Percentiles rank a stretch among this genome's conserved stretches.
These are phyloP conservation scores for Cinara cedri DNA, from an alignment of 2,888 invertebrate genomes.

Conservation along the genomic window DNA sequence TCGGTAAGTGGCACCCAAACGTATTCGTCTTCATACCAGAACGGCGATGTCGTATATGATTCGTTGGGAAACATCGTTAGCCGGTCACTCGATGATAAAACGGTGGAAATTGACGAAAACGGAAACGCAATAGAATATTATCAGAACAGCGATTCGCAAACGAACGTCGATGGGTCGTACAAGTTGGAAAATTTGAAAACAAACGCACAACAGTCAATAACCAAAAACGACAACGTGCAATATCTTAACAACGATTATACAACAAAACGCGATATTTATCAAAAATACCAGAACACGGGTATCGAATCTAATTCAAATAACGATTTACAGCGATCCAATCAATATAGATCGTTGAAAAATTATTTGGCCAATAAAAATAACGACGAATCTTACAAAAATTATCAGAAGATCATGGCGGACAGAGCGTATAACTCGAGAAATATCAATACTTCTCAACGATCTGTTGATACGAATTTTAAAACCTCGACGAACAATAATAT, in stretches of 20 bases:
- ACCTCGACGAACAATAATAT: too few relatives aligned
- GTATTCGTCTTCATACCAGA: constrained; percentile 10
- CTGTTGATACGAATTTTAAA: too few relatives aligned
- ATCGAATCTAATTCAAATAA: background rate
- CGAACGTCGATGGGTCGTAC: background rate
- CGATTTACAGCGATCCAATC: background rate
- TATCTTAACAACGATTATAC: background rate
- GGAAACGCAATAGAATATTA: background rate
- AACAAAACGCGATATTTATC: background rate
- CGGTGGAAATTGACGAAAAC: background rate
- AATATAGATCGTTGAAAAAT: background rate
- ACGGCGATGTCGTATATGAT: background rate
- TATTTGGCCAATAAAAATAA: background rate
- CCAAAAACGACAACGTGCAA: background rate
- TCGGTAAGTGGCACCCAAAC: background rate
- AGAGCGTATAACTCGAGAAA: background rate
- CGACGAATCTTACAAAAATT: background rate
- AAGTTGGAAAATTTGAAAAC: background rate
- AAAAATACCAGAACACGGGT: background rate
- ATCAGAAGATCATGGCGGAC: background rate
- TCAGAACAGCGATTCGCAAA: background rate
- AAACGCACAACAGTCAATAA: background rate
- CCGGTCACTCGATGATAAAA: background rate
- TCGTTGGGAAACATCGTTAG: background rate
- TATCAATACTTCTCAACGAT: background rate